Base-by-base conservation (phyloP, 1,140 invertebrate genomes). In the Delia radicum region DNA sequence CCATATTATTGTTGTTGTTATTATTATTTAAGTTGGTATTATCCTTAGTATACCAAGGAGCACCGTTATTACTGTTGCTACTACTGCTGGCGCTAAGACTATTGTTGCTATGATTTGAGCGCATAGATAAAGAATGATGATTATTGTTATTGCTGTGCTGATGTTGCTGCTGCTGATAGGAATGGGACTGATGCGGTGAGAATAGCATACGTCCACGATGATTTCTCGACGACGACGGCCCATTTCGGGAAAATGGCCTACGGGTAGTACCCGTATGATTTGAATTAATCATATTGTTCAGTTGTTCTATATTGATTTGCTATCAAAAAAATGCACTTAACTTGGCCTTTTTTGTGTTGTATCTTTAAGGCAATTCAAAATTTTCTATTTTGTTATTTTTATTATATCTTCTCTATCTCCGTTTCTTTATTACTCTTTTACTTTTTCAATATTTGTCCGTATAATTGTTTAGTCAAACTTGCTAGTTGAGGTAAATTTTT, bases 231-330 rank as follows among this genome's bases (percentile, higher is more conserved):
- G 73, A 27, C 15, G 73, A 37, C 4, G 73, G 73, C 26, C 46
- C 76, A 62, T 77, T 77, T 1, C 76, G 63, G 8, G 76, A 77
- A 69, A 77, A 77, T 0, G 76, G 67, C 21, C 76, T 63, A 18
- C 76, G 76, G 26, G 76, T 74, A 3, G 76, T 69, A 24, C 76
- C 76, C 48, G 76, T 73, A 27, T 77, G 73, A 63, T 77, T 77
- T 37, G 76, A 69, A 73, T 77, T 77, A 31, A 77, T 71, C 76
- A 77, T 77, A 29, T 13, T 26, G 10, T 37, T 33, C 29, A 28
- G n/a, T 37, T 63, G 12, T 63, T 26, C n/a, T n/a, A n/a, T n/a
- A 8, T 74, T 13, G 62, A 63, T 18, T 6, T 55, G 42, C 7
- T 46, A 15, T 8, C 15, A 5, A 46, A 46, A 3, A 8, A 8